A percentile compares a stretch with the other conserved stretches of the same genome.
Evolutionary conservation across 2,113 vertebrate genomes (phyloP).

Genomic region (Isichthys henryi): DNA sequence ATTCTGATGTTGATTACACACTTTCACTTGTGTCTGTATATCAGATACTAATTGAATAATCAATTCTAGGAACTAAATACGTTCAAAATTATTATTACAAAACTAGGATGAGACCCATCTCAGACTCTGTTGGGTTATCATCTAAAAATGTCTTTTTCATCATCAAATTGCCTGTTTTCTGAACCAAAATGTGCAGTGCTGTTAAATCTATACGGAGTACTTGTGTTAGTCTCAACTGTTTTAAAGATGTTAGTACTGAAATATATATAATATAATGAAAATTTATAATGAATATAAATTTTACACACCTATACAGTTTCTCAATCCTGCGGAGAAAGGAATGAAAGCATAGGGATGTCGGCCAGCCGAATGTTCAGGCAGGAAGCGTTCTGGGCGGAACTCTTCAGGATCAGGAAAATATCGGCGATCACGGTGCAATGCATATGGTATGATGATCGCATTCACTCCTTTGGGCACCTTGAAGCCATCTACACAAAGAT

Average conservation of each 20-base stretch:
- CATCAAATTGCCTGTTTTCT: neutral
- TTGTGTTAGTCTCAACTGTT: neutral
- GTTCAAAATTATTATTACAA: neutral
- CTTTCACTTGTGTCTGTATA: neutral
- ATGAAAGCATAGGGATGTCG: slow-evolving; percentile 67
- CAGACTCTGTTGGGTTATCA: neutral
- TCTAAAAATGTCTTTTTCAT: neutral
- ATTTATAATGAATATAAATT: neutral
- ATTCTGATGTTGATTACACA: neutral
- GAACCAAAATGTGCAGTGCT: neutral
- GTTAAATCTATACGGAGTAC: neutral
- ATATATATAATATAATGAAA: too few species aligned
- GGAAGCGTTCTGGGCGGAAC: slow-evolving; percentile 72
- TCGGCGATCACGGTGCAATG: slow-evolving; percentile 65
- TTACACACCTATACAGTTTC: slow-evolving; percentile 77
- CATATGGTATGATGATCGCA: slow-evolving; percentile 57
- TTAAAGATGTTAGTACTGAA: neutral
- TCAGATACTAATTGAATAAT: neutral
- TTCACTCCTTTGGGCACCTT: slow-evolving; percentile 54
- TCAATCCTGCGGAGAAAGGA: slow-evolving; percentile 77
- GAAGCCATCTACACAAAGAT: slow-evolving; percentile 54
- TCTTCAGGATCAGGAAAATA: slow-evolving; percentile 70
- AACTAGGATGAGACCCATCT: neutral
- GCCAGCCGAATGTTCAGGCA: slow-evolving; percentile 60
- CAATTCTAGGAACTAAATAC: neutral